Conservation (phyloP, 2,113 vertebrate species). For the Aldabrachelys gigantea region DNA sequence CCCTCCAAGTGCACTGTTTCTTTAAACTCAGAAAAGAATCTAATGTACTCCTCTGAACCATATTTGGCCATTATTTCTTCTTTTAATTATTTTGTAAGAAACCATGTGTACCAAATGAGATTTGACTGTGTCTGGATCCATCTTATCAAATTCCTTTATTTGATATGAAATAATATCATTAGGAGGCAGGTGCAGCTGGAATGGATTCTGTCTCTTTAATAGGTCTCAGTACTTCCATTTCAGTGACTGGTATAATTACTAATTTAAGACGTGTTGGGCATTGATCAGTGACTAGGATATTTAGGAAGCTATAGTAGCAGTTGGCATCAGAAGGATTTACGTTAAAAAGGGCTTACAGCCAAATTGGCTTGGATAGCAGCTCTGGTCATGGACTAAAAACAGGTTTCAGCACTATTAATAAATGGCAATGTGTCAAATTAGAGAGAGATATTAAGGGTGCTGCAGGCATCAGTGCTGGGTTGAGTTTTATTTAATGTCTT, state of each 20-base stretch:
- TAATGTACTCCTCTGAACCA: constrained; percentile 21
- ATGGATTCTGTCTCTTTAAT: constrained; percentile 56
- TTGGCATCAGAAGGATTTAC: neutral
- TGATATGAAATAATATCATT: constrained; percentile 70
- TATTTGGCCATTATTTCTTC: constrained; percentile 4
- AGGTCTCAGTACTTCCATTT: constrained; percentile 51
- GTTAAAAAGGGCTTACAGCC: constrained; percentile 11
- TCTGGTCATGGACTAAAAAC: neutral
- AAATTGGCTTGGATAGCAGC: neutral
- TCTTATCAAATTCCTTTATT: constrained; percentile 75
- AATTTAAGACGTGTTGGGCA: constrained; percentile 16
- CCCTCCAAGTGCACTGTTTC: neutral
- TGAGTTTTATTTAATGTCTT: constrained; percentile 21
- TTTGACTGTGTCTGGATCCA: constrained; percentile 44
- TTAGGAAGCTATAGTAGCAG: constrained; percentile 12
- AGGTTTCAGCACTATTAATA: neutral
- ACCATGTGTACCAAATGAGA: constrained; percentile 57
- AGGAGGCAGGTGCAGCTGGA: constrained; percentile 64
- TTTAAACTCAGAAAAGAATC: constrained; percentile 13
- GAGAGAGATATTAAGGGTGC: neutral
- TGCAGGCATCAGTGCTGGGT: neutral
- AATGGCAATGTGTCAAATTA: neutral
- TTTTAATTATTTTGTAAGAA: constrained; percentile 47
- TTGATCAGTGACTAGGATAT: neutral
- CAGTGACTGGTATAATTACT: constrained; percentile 35